phyloP scores from a whole-genome alignment of 2,113 vertebrate species.

The Hemibagrus wyckioides region DNA sequence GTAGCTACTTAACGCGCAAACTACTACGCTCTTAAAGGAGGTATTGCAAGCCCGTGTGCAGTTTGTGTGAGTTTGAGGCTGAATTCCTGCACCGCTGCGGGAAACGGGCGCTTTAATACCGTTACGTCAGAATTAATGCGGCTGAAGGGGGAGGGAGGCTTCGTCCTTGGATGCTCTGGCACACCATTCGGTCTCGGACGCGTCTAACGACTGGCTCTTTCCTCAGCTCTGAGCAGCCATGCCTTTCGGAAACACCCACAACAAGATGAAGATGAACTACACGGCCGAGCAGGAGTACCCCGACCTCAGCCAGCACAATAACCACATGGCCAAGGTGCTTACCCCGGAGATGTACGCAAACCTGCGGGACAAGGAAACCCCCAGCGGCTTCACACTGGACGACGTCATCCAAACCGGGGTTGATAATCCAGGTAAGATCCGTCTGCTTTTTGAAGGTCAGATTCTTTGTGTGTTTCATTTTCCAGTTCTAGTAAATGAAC shows the following conservation, averaged over 20 bases:
- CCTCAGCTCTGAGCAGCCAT: conserved; percentile 75
- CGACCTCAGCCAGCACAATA: conserved; percentile 90
- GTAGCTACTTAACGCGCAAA: neutral
- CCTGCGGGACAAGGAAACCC: conserved; percentile 83
- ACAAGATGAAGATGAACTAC: conserved; percentile 84
- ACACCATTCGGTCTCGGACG: neutral
- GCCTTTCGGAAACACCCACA: conserved; percentile 95
- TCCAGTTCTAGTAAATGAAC: neutral
- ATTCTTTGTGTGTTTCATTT: neutral
- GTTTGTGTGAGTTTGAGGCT: neutral
- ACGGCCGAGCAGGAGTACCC: conserved; percentile 83
- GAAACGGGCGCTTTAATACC: conserved; percentile 38
- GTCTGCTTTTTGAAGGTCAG: neutral
- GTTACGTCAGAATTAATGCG: conserved; percentile 51
- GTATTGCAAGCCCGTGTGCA: neutral
- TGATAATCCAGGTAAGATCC: conserved; percentile 88
- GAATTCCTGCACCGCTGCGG: conserved; percentile 20
- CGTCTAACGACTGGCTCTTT: conserved; percentile 19
- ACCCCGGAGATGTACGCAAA: conserved; percentile 82
- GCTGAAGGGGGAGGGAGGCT: conserved; percentile 14
- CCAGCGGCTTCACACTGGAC: conserved; percentile 88
- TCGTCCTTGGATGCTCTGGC: conserved; percentile 7
- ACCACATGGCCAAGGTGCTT: conserved; percentile 94
- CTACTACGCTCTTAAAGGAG: neutral
- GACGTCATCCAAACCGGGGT: conserved; percentile 91